Evolutionary conservation across 2,888 invertebrate species (phyloP).

Genomic region (Vesta saturnalis): DNA sequence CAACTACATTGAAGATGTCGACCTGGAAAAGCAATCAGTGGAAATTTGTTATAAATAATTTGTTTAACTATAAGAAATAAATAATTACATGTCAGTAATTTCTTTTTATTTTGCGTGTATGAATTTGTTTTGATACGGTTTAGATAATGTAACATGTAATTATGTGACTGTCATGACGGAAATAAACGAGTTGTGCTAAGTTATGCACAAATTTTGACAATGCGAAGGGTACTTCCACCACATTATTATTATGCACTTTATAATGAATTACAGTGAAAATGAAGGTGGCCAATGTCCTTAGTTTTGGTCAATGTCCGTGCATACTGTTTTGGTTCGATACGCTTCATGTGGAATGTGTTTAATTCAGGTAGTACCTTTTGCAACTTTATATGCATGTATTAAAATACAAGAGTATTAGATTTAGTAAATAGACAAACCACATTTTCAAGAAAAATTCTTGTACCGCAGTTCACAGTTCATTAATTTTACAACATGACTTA

Average conservation of each 20-base stretch:
- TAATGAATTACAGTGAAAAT: neutral
- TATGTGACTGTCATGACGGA: no score
- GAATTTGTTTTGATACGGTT: neutral
- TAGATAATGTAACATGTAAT: neutral
- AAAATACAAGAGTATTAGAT: neutral
- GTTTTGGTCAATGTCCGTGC: constrained; percentile 28
- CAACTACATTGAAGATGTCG: neutral
- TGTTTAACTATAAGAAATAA: neutral
- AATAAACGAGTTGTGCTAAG: no score
- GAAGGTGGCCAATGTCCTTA: constrained; percentile 24
- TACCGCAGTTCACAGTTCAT: no score
- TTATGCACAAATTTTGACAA: no score
- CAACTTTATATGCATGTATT: neutral
- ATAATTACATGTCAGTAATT: neutral
- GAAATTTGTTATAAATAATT: neutral
- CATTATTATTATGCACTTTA: neutral
- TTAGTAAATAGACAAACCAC: no score
- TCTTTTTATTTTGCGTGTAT: neutral
- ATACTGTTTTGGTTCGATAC: constrained; percentile 19
- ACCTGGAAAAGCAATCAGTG: neutral
- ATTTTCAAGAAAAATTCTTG: no score
- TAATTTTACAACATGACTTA: no score
- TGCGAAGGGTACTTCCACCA: no score
- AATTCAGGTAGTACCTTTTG: neutral
- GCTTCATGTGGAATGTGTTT: neutral